Percentiles rank a stretch among this genome's conserved stretches.
phyloP scores from a whole-genome alignment of 2,113 vertebrate genomes.

The Rhizomys pruinosus region DNA sequence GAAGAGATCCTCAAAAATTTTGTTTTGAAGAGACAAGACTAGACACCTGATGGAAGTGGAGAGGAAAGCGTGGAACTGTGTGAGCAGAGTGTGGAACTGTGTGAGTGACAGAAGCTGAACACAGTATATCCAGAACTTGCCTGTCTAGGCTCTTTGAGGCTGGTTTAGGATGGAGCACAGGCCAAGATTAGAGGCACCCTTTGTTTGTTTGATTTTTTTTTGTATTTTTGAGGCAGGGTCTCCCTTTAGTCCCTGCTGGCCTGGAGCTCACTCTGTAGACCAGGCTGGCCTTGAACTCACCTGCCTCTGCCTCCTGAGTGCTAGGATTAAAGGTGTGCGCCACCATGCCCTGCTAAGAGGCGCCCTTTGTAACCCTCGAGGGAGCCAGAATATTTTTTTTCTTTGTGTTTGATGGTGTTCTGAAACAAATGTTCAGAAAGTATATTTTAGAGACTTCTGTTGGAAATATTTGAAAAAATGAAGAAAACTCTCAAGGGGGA shows the following conservation, averaged over 20 bases:
- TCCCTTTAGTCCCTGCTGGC: no score
- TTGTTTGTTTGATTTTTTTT: not conserved
- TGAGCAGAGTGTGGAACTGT: not conserved
- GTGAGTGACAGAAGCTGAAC: not conserved
- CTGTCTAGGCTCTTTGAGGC: not conserved
- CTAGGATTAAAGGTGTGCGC: no score
- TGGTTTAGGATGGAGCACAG: not conserved
- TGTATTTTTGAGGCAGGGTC: no score
- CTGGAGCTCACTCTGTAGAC: no score
- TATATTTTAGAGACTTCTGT: not conserved
- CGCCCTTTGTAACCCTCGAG: not conserved
- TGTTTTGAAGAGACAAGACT: not conserved
- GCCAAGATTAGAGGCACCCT: not conserved
- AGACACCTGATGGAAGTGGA: constrained; percentile 13
- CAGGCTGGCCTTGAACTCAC: no score
- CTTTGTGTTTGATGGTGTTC: not conserved
- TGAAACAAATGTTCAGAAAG: constrained; percentile 29
- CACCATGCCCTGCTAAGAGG: no score
- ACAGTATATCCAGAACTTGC: not conserved
- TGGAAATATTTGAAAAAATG: not conserved
- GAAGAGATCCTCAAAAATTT: not conserved
- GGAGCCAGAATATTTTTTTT: not conserved
- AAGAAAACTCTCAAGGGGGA: not conserved
- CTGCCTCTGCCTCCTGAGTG: no score
- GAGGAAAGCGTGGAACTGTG: not conserved